Base-by-base conservation (phyloP, 2,113 vertebrate species). In the Catharus bicknelli region DNA sequence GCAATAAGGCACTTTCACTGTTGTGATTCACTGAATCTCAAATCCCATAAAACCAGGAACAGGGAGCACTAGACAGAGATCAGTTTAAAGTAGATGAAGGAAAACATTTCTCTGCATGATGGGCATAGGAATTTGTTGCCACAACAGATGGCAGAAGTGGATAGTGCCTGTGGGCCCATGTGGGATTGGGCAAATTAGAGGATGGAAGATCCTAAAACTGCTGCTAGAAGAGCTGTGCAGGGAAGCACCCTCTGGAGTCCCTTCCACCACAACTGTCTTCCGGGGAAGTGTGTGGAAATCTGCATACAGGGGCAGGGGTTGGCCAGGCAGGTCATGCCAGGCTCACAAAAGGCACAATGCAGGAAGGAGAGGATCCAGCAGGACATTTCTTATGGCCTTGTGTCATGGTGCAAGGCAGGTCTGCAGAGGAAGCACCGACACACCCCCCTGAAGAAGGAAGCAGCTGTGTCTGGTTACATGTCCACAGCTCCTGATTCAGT, bases 151-250 rank as follows among this genome's bases (percentile, higher is more conserved):
- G 51, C 1, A 7, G n/a, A 84, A 11, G 16, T 14, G 20, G 19
- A 66, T 10, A 19, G 27, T 16, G 11, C 7, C 0, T 0, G 8
- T 2, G 0, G 40, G 13, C 4, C 5, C 16, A 3, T 0, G 2
- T 15, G 12, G 8, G 2, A 0, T 5, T 43, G 23, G 23, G 36
- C 17, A 67, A 45, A 75, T 27, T 42, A 19, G 11, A 21, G 23
- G 20, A 23, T 14, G 51, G 32, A 47, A 64, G 42, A 74, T 64
- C 20, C 43, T 67, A 59, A 30, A 47, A 67, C 5, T 34, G 8
- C 38, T 69, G 11, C 42, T 73, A 19, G 16, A 80, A 64, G 11
- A 83, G 9, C 40, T 68, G 14, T 10, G 2, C 9, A 45, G 7
- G 13, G 11, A 68, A 2, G 8, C 16, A 20, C 8, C 11, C 36